Evolutionary conservation across 2,113 vertebrate genomes (phyloP), one percentile per base, ranked within the genome.

Genomic region (Coryphaenoides rupestris): DNA sequence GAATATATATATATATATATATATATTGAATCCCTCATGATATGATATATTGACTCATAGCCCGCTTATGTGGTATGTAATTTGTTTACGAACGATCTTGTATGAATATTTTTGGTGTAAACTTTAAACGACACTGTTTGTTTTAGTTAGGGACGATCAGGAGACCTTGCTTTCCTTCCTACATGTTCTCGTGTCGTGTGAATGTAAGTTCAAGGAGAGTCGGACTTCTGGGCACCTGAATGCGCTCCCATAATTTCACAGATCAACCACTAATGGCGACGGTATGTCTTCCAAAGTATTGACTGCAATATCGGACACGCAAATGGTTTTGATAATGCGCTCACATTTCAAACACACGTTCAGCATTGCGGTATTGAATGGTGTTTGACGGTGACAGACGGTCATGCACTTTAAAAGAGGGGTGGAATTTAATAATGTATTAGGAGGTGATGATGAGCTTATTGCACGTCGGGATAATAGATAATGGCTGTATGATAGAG

Each of bases 221-320:
- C 65, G 61, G 73, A 65, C 47, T 64, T 70, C 64, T 75, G 75
- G 70, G 76, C 78, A 71, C 80, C 76, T 65, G 50, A n/a, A n/a
- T 75, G 75, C 73, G n/a, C n/a, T n/a, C 77, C 77, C 62, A 52
- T 74, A 6, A 28, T 72, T 69, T 77, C 73, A 66, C 64, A 66
- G 62, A 70, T 74, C 57, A 22, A 50, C 58, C 19, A n/a, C 63
- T 76, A 9, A 69, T 64, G 60, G 77, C 53, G 58, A 72, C 22
- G 66, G 50, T 67, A 72, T 47, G 84, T 89, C 83, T 89, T 87
- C 82, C 84, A 81, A 74, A 62, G 73, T 76, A 76, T 66, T 55
- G 72, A 68, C 79, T 81, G 75, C 80, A 83, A 86, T 87, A 85
- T 77, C 80, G 79, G 82, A 85, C 81, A 60, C 73, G 75, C 66